phyloP scores from a whole-genome alignment of 2,113 vertebrate genomes.

The Prionailurus viverrinus region DNA sequence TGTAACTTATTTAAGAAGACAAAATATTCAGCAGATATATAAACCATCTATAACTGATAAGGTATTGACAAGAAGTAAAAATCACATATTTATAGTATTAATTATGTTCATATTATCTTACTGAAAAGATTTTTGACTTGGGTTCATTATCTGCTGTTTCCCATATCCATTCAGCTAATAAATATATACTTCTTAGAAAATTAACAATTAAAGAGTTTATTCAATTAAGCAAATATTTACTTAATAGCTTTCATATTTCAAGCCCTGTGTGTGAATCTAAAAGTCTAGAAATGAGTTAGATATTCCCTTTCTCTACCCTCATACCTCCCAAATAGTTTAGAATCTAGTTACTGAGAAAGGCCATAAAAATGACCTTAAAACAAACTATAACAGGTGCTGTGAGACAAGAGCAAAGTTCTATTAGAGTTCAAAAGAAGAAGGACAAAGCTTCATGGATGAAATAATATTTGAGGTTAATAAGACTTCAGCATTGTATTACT shows the following conservation, averaged over 20 bases:
- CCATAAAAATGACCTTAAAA: neutral
- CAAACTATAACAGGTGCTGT: neutral
- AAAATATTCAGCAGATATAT: constrained; percentile 61
- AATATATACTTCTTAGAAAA: constrained; percentile 9
- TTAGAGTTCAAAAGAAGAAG: constrained; percentile 9
- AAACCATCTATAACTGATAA: neutral
- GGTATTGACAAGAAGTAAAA: neutral
- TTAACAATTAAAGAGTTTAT: neutral
- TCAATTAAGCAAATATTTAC: constrained; percentile 33
- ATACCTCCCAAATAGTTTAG: neutral
- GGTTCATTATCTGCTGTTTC: constrained; percentile 21
- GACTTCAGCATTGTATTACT: neutral
- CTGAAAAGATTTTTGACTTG: constrained; percentile 42
- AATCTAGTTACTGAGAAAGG: neutral
- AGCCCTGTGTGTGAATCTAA: neutral
- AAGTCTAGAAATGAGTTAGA: neutral
- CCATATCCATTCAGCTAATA: constrained; percentile 2
- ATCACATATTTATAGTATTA: neutral
- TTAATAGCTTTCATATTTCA: constrained; percentile 21
- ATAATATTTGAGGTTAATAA: constrained; percentile 23
- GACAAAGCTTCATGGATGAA: neutral
- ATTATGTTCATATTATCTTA: neutral
- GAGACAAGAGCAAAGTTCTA: neutral
- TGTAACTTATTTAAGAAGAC: constrained; percentile 44
- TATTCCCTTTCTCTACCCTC: neutral